Percentiles rank a stretch among this genome's conserved stretches.
phyloP scores from a whole-genome alignment of 2,888 invertebrate genomes.

The Rhimphoctona megacephalus region DNA sequence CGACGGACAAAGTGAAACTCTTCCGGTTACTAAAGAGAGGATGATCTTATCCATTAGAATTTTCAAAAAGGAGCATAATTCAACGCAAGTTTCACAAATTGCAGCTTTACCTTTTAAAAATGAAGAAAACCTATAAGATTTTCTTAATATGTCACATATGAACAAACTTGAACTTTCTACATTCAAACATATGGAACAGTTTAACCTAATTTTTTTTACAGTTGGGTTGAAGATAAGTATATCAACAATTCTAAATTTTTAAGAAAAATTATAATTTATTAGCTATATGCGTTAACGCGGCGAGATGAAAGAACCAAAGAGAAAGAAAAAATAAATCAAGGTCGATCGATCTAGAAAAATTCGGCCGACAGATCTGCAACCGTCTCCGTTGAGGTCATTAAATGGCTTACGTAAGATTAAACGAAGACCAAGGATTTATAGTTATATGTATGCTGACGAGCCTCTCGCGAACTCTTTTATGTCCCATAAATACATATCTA shows the following conservation, averaged over 20 bases:
- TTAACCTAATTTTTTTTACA: not conserved
- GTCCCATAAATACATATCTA: not conserved
- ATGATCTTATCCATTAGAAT: not conserved
- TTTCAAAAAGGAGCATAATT: not conserved
- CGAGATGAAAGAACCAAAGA: not conserved
- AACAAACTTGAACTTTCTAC: not conserved
- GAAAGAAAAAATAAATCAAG: conserved; percentile 2
- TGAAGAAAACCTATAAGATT: not conserved
- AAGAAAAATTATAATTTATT: not conserved
- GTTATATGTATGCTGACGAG: conserved; percentile 50
- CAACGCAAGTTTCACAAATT: not conserved
- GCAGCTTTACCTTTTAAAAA: not conserved
- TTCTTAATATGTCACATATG: not conserved
- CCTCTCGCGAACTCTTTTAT: conserved; percentile 41
- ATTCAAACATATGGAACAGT: not conserved
- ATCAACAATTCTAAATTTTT: not conserved
- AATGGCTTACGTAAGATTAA: conserved; percentile 62
- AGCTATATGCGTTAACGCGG: not conserved
- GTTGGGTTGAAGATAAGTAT: not conserved
- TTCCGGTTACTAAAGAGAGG: not conserved
- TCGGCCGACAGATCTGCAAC: conserved; percentile 28
- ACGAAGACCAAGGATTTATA: conserved; percentile 55
- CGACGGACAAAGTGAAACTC: not conserved
- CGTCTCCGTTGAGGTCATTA: conserved; percentile 49
- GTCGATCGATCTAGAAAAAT: conserved; percentile 55